Percentiles rank a stretch among this genome's conserved stretches.
phyloP scores from a whole-genome alignment of 2,113 vertebrate genomes.

The Machaerirhynchus nigripectus region DNA sequence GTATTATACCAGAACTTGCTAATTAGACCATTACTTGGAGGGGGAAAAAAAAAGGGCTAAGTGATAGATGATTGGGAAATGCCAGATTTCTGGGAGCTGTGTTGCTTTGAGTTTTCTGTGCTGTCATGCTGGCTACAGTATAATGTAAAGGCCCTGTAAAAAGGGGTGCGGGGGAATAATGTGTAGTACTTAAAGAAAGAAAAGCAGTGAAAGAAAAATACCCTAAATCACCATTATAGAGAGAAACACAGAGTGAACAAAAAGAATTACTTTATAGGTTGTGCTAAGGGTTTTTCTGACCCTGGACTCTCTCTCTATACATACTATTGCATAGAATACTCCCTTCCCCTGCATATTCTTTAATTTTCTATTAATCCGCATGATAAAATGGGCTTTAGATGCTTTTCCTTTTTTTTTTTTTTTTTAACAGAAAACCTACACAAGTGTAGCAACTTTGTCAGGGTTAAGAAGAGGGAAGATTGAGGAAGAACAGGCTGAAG shows the following conservation, averaged over 20 bases:
- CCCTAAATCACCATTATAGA: background rate
- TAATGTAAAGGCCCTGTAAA: background rate
- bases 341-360: background rate
- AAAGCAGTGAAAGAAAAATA: background rate
- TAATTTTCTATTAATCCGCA: background rate
- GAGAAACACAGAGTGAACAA: background rate
- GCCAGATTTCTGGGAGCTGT: background rate
- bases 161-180: accelerated
- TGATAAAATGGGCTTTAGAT: background rate
- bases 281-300: background rate
- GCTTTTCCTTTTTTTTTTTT: background rate
- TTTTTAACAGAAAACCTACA: background rate
- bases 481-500: background rate
- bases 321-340: background rate
- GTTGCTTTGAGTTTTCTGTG: background rate
- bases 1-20: background rate
- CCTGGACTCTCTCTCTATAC: background rate
- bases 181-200: background rate
- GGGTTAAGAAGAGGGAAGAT: background rate
- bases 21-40: background rate
- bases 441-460: background rate
- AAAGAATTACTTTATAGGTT: background rate
- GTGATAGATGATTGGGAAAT: background rate
- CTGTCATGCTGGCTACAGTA: background rate
- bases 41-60: accelerated